phyloP scores from a whole-genome alignment of 2,888 invertebrate genomes.

The Diarsia rubi region DNA sequence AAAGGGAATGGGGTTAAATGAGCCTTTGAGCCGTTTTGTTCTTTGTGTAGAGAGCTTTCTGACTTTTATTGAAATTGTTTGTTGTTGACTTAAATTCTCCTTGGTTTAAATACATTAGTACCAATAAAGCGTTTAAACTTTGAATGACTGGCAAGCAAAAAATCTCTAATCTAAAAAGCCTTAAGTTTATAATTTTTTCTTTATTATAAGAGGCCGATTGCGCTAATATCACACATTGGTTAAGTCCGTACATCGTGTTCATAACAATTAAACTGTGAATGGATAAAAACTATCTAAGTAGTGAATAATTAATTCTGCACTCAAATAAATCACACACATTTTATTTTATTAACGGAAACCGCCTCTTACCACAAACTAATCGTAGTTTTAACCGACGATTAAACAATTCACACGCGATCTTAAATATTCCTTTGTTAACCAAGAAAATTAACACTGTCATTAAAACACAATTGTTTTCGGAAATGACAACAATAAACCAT shows the following conservation, averaged over 20 bases:
- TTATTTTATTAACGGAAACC: conserved; percentile 53
- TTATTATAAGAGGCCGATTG: neutral
- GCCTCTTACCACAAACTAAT: conserved; percentile 24
- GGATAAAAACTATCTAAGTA: conserved; percentile 2
- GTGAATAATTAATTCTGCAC: conserved; percentile 15
- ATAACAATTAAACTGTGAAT: conserved; percentile 9
- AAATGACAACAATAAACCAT: conserved; percentile 52
- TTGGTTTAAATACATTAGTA: neutral
- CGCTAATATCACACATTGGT: neutral
- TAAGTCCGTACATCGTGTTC: neutral
- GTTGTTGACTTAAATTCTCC: neutral
- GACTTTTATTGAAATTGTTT: too few relatives aligned
- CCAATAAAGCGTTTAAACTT: neutral
- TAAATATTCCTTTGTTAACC: conserved; percentile 53
- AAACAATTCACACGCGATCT: conserved; percentile 63
- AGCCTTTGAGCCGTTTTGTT: neutral
- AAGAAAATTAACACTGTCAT: conserved; percentile 50
- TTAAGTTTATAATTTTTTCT: conserved; percentile 2
- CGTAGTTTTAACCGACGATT: conserved; percentile 43
- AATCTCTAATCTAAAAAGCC: too few relatives aligned
- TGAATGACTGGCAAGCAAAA: neutral
- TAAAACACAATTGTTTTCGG: conserved; percentile 64
- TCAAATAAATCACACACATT: conserved; percentile 45
- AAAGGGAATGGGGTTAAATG: neutral
- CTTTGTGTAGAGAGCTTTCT: neutral